phyloP scores from a whole-genome alignment of 2,888 invertebrate species.

The Yponomeuta malinellus region DNA sequence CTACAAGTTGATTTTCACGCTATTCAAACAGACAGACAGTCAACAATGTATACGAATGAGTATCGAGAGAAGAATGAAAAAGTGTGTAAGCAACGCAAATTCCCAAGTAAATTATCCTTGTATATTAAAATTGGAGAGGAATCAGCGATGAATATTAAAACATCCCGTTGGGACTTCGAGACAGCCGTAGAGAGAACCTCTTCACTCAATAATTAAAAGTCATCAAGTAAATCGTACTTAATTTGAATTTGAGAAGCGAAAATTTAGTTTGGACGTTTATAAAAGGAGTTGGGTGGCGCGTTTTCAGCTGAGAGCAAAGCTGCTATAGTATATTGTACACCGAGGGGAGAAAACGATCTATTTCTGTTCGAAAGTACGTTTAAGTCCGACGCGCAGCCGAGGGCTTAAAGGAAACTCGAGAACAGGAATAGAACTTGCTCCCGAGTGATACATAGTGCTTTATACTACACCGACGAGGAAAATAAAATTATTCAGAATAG shows the following conservation, averaged over 20 bases:
- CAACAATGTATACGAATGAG: neutral
- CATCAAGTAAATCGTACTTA: slow-evolving; percentile 29
- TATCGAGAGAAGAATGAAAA: neutral
- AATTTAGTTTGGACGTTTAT: slow-evolving; percentile 19
- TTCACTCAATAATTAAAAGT: slow-evolving; percentile 2
- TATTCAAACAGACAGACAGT: too few species aligned
- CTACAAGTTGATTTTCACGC: too few species aligned
- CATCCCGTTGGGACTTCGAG: neutral
- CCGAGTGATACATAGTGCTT: too few species aligned
- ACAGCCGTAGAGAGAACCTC: neutral
- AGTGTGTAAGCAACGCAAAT: neutral
- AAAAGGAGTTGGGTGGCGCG: slow-evolving; percentile 19
- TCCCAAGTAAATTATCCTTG: neutral
- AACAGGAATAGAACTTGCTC: too few species aligned
- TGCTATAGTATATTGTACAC: neutral
- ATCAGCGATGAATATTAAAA: neutral
- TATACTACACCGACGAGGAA: too few species aligned
- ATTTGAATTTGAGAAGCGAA: slow-evolving; percentile 35
- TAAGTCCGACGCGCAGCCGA: too few species aligned
- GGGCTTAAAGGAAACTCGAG: too few species aligned
- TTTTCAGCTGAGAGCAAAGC: slow-evolving; percentile 6
- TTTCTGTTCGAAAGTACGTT: too few species aligned
- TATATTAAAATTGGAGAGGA: neutral
- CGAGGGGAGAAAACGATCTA: too few species aligned
- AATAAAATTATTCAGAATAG: too few species aligned